Evolutionary conservation across 2,113 vertebrate genomes (phyloP).

Genomic region (Hyperopisus bebe): DNA sequence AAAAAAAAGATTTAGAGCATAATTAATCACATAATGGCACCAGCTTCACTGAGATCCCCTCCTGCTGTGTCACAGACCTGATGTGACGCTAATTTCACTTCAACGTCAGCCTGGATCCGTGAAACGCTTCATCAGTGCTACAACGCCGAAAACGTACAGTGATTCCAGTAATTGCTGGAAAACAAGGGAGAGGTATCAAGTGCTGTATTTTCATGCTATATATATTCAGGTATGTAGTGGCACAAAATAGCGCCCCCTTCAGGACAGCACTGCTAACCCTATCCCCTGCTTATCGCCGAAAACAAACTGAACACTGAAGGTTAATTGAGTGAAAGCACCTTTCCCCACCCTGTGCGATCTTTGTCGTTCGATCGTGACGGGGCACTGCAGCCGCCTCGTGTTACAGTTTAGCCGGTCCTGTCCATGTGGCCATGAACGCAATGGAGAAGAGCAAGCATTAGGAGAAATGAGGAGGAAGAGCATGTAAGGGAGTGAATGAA

Average conservation of each 20-base stretch:
- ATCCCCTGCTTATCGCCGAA: not conserved
- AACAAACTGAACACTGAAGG: not conserved
- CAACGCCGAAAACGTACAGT: not conserved
- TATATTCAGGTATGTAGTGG: not conserved
- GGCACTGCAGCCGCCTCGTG: not conserved
- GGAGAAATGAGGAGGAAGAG: not conserved
- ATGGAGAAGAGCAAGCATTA: not conserved
- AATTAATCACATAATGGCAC: not conserved
- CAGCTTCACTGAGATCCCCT: not conserved
- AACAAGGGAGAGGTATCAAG: not conserved
- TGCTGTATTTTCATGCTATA: not conserved
- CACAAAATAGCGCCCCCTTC: not conserved
- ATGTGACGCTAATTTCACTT: not conserved
- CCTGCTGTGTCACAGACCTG: slow-evolving; percentile 8
- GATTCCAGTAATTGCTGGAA: not conserved
- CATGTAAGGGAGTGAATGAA: not conserved
- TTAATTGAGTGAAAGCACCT: not conserved
- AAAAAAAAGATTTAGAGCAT: not conserved
- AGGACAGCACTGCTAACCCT: not conserved
- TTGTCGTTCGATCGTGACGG: not conserved
- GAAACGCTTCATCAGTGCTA: not conserved
- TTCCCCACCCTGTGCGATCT: not conserved
- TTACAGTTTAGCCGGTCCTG: not conserved
- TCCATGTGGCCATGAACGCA: not conserved
- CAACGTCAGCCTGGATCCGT: not conserved